phyloP scores from a whole-genome alignment of 2,888 invertebrate species.

The Chirona hameri region DNA sequence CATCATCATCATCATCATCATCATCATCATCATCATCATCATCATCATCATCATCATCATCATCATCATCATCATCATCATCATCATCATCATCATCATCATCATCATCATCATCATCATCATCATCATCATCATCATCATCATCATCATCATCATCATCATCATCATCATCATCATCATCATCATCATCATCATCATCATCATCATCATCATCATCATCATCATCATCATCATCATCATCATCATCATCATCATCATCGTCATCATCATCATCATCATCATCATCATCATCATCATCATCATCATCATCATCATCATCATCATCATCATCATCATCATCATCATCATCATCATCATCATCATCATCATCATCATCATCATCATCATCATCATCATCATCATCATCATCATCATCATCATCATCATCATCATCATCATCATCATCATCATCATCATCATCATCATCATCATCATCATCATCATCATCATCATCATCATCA shows the following conservation, averaged over 20 bases:
- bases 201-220: slow-evolving; percentile 22
- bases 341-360: slow-evolving; percentile 3
- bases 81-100: slow-evolving; percentile 22
- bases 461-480: too few species aligned
- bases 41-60: slow-evolving; percentile 22
- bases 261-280: slow-evolving; percentile 22
- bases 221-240: slow-evolving; percentile 22
- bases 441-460: too few species aligned
- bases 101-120: slow-evolving; percentile 22
- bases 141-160: slow-evolving; percentile 22
- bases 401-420: too few species aligned
- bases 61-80: slow-evolving; percentile 22
- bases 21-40: slow-evolving; percentile 22
- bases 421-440: too few species aligned
- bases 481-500: too few species aligned
- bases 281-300: slow-evolving; percentile 22
- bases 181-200: slow-evolving; percentile 22
- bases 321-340: slow-evolving; percentile 22
- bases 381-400: too few species aligned
- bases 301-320: background rate
- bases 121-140: slow-evolving; percentile 22
- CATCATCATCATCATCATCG: slow-evolving; percentile 22
- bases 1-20: slow-evolving; percentile 22
- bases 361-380: slow-evolving; percentile 2
- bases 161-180: slow-evolving; percentile 22